A percentile compares a stretch with the other conserved stretches of the same genome.
Conservation (phyloP, 2,113 vertebrate species). For the Daphoenositta chrysoptera region DNA sequence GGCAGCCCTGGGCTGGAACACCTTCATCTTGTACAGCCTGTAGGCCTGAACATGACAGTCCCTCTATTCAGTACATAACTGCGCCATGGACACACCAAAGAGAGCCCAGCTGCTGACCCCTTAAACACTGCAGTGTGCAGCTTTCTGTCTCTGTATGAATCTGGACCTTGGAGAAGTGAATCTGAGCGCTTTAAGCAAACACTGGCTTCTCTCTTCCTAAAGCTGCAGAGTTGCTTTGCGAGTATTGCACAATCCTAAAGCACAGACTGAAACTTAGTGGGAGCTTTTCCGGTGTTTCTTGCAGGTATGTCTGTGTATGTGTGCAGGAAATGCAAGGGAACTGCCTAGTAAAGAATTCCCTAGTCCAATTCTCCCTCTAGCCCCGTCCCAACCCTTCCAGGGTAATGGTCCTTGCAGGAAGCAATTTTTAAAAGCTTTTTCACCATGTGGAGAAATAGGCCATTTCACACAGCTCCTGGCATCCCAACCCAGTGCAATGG, state of each 20-base stretch:
- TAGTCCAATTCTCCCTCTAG: background rate
- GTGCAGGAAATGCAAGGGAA: background rate
- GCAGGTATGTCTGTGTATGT: rapidly evolving
- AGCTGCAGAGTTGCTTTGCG: background rate
- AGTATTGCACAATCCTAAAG: background rate
- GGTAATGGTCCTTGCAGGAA: background rate
- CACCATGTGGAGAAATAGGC: background rate
- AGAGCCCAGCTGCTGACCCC: background rate
- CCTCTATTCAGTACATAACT: background rate
- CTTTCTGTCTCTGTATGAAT: background rate
- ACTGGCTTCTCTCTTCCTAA: background rate
- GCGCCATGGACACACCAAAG: background rate
- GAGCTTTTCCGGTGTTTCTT: background rate
- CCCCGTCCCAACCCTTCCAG: background rate
- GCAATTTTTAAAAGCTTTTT: background rate
- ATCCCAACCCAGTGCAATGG: background rate
- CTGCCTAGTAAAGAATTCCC: background rate
- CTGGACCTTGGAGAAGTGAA: background rate
- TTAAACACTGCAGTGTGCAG: background rate
- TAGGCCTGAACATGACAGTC: background rate
- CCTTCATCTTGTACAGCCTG: background rate
- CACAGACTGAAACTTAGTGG: background rate
- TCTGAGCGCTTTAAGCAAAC: background rate
- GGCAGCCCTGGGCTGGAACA: background rate
- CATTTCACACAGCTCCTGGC: background rate